Evolutionary conservation across 2,888 invertebrate genomes (phyloP), one percentile per base, ranked within the genome.

Genomic region (Microplitis deprimator): DNA sequence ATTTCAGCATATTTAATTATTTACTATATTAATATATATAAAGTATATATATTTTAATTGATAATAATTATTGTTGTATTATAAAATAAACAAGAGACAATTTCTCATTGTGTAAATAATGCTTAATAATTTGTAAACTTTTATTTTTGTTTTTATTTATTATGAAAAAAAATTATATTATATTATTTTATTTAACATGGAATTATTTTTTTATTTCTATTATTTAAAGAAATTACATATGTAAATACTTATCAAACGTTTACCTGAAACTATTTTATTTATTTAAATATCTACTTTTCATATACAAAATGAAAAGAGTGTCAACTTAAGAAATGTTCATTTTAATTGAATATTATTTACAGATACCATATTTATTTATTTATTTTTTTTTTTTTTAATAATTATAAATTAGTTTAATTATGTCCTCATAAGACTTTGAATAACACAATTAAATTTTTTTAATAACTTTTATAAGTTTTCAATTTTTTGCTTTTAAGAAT

Each of bases 271-370:
- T 38, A 61, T 20, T 60, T n/a, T 40, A 61, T 39, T 72, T 39
- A 6, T 6, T 62, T 8, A 38, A 39, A 29, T 29, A 29, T 29
- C 29, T 40, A n/a, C 7, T 39, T 39, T 8, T 38, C 16, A 17
- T 60, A 70, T 13, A 13, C 40, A 75, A 50, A 68, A 50, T 7
- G 72, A 72, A 29, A 29, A 29, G 29, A 17, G 20, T 74, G 61
- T 72, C 73, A 73, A 64, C 50, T 50, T 50, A 75, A 76, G 70
- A 77, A 79, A 75, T 68, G 74, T 67, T 62, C 68, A 78, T 61
- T 76, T 69, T 17, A 39, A 60, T 70, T 39, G 62, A 60, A 76
- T 20, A 68, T 39, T 81, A 81, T 81, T 77, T 81, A 81, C 78
- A 81, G 62, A 79, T 68, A 73, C 61, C 62, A 78, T 38, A 77